Base-by-base conservation (phyloP, 2,888 invertebrate species). In the Endotricha flammealis region DNA sequence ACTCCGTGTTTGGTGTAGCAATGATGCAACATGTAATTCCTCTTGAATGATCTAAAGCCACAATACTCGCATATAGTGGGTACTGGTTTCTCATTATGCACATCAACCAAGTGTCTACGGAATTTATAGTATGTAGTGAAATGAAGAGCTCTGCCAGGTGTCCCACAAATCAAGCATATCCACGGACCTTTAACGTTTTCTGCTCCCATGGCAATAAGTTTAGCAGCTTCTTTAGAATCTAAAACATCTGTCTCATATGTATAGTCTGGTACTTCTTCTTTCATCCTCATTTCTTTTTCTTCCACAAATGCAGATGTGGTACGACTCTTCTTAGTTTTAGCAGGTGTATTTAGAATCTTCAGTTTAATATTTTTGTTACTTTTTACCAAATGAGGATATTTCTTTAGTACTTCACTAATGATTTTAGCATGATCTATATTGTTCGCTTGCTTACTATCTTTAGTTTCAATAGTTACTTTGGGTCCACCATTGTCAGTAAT, bases 321-420 rank as follows among this genome's bases (percentile, higher is more conserved):
- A 25, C 35, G 17, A 36, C 40, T 57, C 48, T 70, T 78, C 39
- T 60, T 65, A 23, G 45, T 34, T 47, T 72, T 79, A 5, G 28
- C 46, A 25, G 75, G 77, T 39, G 90, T 91, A 39, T 94, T 91
- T 73, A 95, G 89, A 44, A 96, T 95, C 78, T 95, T 95, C 9
- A 96, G 71, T 63, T 94, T 92, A 17, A 96, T 95, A 59, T 94
- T 96, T 68, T 95, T 95, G 60, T 94, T 95, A 55, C 93, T 93
- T 66, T 94, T 94, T 0, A 95, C 93, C 41, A 96, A 87, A 70
- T 95, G 93, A 0, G 96, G 95, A 86, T 95, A 95, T 66, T 95
- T 95, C 50, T 95, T 95, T 22, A 96, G 69, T 0, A 96, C 94
- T 76, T 95, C 95, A 41, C 94, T 91, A 38, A 96, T 95, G 33